Evolutionary conservation across 2,797 vertebrate genomes (phyloP), one percentile per base, ranked within the genome.

Genomic region (Hippocampus kuda): DNA sequence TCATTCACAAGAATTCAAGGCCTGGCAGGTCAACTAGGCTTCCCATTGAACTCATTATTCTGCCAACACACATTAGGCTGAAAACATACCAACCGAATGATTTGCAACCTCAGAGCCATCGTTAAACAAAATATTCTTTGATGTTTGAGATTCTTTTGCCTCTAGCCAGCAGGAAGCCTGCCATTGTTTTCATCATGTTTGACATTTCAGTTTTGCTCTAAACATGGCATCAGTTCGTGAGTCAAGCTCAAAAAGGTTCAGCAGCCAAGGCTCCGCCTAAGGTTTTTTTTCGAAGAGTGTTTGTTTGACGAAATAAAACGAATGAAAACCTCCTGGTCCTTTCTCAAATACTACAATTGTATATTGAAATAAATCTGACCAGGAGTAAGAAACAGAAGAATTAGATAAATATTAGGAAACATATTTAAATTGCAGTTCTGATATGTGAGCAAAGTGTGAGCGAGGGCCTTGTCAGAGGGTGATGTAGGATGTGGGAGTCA

Each of bases 401-500:
- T 80, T 72, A 80, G 74, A 71, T 75, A 81, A 87, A 86, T 82
- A 84, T 84, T 81, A 81, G 77, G 79, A 83, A 85, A 87, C 68
- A 75, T 67, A 84, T 85, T 82, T 74, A 67, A 75, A 82, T 72
- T 72, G 65, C 65, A 82, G 70, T 81, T 77, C 75, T 81, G 84
- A 82, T 77, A 84, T 79, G 76, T 82, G 77, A 89, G 80, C 79
- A 66, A 77, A 85, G 84, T 76, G 78, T 77, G 75, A 84, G 78
- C 73, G 75, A 79, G 76, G 74, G 76, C 69, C 81, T 85, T 76
- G 65, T 85, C 77, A 71, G 79, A 79, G 78, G 77, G 72, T 85
- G 75, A 75, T 83, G 79, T 66, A 79, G 82, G 85, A 84, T 83
- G 82, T 77, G 84, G 87, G 87, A 89, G 79, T 86, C 88, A 91